phyloP scores from a whole-genome alignment of 2,113 vertebrate genomes.

The Platysternon megacephalum region DNA sequence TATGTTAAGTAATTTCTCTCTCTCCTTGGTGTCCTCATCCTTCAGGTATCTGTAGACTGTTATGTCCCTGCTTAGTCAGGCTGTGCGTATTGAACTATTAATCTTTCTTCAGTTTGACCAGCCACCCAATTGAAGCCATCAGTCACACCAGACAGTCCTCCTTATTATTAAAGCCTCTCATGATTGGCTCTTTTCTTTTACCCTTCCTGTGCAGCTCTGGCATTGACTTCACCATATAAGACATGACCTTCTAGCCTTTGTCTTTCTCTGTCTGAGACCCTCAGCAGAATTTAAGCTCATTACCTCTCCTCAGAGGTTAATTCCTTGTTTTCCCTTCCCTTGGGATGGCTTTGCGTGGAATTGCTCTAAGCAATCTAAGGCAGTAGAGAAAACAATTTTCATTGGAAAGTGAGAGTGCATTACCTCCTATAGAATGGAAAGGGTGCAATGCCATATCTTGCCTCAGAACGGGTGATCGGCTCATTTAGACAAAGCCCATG shows the following conservation, averaged over 20 bases:
- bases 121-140: background rate
- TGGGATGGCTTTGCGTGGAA: background rate
- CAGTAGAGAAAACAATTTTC: background rate
- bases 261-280: background rate
- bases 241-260: background rate
- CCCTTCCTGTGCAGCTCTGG: background rate
- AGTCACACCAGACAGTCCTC: conserved; percentile 42
- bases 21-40: conserved; percentile 15
- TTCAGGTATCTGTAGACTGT: conserved; percentile 50
- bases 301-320: background rate
- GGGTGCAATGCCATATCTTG: accelerated
- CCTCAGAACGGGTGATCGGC: background rate
- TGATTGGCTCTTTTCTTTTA: conserved; percentile 49
- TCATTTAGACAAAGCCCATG: background rate
- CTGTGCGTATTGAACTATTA: conserved; percentile 31
- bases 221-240: background rate
- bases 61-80: conserved; percentile 35
- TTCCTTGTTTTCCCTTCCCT: background rate
- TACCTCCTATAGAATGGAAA: background rate
- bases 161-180: conserved; percentile 25
- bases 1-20: conserved; percentile 2
- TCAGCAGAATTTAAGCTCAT: background rate
- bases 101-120: conserved; percentile 27
- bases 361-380: background rate
- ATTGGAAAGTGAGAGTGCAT: background rate